Evolutionary conservation across 2,888 invertebrate species (phyloP).

Genomic region (Masnerella sp.): DNA sequence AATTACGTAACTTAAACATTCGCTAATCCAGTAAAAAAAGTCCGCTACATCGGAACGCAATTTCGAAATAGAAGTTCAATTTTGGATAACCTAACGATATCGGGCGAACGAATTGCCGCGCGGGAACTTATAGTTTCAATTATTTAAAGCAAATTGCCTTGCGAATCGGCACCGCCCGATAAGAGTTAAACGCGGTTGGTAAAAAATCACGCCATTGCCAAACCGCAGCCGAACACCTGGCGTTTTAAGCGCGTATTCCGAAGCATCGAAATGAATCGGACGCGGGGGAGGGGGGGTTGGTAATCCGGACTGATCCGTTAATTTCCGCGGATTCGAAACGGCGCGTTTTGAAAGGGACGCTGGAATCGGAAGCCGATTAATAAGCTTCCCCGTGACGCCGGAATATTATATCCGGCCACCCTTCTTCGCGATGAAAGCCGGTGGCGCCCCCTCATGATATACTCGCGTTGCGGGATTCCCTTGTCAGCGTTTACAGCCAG

Average conservation of each 20-base stretch:
- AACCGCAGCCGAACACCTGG: conserved; percentile 43
- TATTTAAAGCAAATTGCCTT: conserved; percentile 56
- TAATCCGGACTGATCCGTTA: conserved; percentile 72
- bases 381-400: conserved; percentile 47
- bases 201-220: conserved; percentile 41
- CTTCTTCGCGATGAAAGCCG: conserved; percentile 66
- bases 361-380: conserved; percentile 62
- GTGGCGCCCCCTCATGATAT: conserved; percentile 68
- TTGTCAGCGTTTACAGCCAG: conserved; percentile 70
- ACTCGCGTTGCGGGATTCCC: conserved; percentile 72
- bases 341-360: conserved; percentile 63
- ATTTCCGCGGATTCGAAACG: conserved; percentile 69
- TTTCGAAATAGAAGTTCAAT: conserved; percentile 25
- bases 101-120: conserved; percentile 2
- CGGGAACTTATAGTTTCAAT: conserved; percentile 50
- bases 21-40: no score
- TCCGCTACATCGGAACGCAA: no score
- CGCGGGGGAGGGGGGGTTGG: conserved; percentile 49
- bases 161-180: conserved; percentile 35
- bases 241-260: conserved; percentile 59
- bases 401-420: conserved; percentile 65
- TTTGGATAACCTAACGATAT: conserved; percentile 2
- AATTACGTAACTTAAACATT: no score
- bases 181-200: conserved; percentile 32
- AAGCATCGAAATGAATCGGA: conserved; percentile 63